A percentile compares a stretch with the other conserved stretches of the same genome.
phyloP scores from a whole-genome alignment of 2,888 invertebrate species.

The Caenorhabditis becei region DNA sequence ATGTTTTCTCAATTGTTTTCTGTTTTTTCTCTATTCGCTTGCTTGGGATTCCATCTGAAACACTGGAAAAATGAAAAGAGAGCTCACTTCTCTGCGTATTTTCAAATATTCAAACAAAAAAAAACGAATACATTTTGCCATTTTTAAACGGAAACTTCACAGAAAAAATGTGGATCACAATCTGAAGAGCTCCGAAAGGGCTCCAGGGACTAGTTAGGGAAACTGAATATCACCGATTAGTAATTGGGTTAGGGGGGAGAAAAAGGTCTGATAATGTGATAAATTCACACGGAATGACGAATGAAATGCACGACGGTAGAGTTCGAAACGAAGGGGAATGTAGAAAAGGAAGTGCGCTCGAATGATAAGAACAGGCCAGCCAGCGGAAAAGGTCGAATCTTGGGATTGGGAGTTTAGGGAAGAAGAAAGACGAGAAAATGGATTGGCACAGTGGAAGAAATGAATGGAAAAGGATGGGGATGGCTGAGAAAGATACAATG shows the following conservation, averaged over 20 bases:
- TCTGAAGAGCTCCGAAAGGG: background rate
- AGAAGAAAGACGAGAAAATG: constrained; percentile 30
- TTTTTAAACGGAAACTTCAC: background rate
- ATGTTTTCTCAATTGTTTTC: no score
- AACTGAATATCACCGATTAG: constrained; percentile 1
- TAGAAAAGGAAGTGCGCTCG: constrained; percentile 22
- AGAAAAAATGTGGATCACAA: background rate
- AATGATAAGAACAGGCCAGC: constrained; percentile 16
- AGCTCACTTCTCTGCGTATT: no score
- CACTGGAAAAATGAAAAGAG: no score
- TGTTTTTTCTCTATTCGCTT: no score
- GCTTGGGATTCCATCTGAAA: no score
- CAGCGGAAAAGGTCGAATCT: constrained; percentile 31
- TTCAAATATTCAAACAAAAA: no score
- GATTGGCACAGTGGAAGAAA: constrained; percentile 25
- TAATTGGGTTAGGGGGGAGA: background rate
- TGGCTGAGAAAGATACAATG: background rate
- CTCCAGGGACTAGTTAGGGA: background rate
- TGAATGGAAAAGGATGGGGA: background rate
- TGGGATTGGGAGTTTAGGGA: background rate
- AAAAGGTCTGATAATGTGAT: background rate
- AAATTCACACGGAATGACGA: background rate
- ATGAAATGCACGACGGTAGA: constrained; percentile 2
- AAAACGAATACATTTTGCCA: background rate
- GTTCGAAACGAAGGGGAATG: constrained; percentile 1